Percentiles rank a stretch among this genome's conserved stretches.
Conservation (phyloP, 2,113 vertebrate genomes). For the Dicaeum eximium region DNA sequence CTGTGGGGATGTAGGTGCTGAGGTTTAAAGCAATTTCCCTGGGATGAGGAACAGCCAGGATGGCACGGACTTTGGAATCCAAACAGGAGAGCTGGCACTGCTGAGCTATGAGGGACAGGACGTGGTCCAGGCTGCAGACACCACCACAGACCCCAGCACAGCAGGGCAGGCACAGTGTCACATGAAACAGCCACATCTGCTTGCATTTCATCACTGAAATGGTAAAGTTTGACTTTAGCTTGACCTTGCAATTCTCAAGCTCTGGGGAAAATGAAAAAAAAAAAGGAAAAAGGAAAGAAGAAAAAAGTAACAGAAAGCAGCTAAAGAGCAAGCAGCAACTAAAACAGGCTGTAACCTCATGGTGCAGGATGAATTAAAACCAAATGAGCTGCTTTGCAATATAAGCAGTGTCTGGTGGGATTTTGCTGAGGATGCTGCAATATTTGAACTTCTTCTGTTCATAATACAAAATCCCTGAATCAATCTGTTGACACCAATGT, state of each 20-base stretch:
- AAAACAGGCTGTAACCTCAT: constrained; percentile 60
- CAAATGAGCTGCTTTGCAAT: constrained; percentile 69
- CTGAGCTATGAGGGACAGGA: neutral
- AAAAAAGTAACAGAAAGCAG: constrained; percentile 45
- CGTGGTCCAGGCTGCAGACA: neutral
- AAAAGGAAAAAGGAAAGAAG: neutral
- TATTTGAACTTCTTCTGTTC: constrained; percentile 9
- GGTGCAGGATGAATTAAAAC: constrained; percentile 72
- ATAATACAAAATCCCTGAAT: neutral
- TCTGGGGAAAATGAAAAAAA: neutral
- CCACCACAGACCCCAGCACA: neutral
- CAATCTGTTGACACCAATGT: neutral
- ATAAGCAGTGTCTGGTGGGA: neutral
- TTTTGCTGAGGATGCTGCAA: constrained; percentile 39
- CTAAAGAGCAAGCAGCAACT: constrained; percentile 70
- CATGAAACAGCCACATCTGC: constrained; percentile 71
- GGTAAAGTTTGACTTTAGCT: constrained; percentile 71
- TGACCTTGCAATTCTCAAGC: constrained; percentile 75
- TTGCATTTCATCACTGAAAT: constrained; percentile 71
- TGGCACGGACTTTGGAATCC: constrained; percentile 6
- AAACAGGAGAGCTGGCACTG: neutral
- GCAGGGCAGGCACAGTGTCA: neutral
- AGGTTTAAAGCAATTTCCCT: neutral
- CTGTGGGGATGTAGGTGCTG: neutral
- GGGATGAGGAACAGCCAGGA: neutral